These are phyloP conservation scores for Platynereis dumerilii DNA, from an alignment of 2,888 invertebrate genomes.

Conservation along the genomic window DNA sequence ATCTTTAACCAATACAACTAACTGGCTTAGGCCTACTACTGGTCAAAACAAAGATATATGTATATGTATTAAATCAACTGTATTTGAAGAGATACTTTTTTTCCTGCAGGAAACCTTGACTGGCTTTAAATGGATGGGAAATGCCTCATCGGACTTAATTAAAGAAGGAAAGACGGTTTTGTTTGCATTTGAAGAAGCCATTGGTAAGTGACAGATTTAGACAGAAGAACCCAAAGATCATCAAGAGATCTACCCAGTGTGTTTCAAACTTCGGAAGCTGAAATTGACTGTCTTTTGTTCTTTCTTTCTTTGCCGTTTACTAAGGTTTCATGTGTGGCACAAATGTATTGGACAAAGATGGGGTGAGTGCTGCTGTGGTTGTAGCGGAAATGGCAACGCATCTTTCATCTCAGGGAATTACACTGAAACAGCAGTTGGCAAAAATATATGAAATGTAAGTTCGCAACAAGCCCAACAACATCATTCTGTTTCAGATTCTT, in stretches of 20 bases:
- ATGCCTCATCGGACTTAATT: slow-evolving; percentile 77
- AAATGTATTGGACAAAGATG: slow-evolving; percentile 93
- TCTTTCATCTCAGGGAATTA: slow-evolving; percentile 67
- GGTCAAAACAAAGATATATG: slow-evolving; percentile 20
- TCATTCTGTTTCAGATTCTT: background rate
- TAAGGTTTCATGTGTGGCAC: slow-evolving; percentile 92
- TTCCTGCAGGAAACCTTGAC: slow-evolving; percentile 84
- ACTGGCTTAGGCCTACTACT: too few relatives aligned
- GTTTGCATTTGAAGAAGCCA: slow-evolving; percentile 98
- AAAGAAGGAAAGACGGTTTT: slow-evolving; percentile 78
- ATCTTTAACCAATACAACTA: too few relatives aligned
- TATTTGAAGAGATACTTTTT: background rate
- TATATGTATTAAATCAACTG: slow-evolving; percentile 44
- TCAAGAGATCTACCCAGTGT: too few relatives aligned
- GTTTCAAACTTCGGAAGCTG: too few relatives aligned
- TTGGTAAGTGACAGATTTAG: slow-evolving; percentile 68
- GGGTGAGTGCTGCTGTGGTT: slow-evolving; percentile 85
- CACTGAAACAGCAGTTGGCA: slow-evolving; percentile 69
- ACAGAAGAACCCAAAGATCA: background rate
- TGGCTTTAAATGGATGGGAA: slow-evolving; percentile 99
- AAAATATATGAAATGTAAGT: slow-evolving; percentile 76
- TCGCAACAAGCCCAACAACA: background rate
- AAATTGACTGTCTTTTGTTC: too few relatives aligned
- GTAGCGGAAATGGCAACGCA: slow-evolving; percentile 78
- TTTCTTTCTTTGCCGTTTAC: too few relatives aligned